These are phyloP conservation scores for Panagrolaimus sp. DNA, from an alignment of 1,140 invertebrate genomes.

Conservation along the genomic window DNA sequence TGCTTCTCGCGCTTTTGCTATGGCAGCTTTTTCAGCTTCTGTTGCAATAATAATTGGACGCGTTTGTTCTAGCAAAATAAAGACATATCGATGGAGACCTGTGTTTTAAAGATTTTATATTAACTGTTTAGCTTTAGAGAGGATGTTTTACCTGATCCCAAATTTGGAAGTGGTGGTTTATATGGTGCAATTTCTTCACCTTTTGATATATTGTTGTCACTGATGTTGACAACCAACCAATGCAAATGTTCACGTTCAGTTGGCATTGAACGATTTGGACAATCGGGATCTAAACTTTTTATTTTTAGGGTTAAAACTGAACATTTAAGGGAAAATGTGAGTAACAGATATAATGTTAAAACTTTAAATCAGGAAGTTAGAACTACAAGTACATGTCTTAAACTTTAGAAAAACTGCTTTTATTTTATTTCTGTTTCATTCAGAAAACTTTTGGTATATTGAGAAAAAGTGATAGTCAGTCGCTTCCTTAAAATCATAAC, in stretches of 20 bases:
- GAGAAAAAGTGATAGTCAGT: too few relatives aligned
- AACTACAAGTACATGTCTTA: too few relatives aligned
- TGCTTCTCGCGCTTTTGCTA: not conserved
- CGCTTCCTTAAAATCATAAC: too few relatives aligned
- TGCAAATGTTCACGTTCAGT: constrained; percentile 24
- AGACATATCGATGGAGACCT: constrained; percentile 26
- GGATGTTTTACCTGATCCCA: constrained; percentile 24
- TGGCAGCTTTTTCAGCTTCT: not conserved
- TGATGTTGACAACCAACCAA: constrained; percentile 25
- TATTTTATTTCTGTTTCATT: too few relatives aligned
- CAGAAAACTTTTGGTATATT: too few relatives aligned
- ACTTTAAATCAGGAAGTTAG: too few relatives aligned
- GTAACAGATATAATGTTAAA: too few relatives aligned
- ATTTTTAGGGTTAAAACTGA: not conserved
- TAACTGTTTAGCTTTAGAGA: too few relatives aligned
- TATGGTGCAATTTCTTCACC: constrained; percentile 24
- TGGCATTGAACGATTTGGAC: constrained; percentile 22
- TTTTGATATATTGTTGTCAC: constrained; percentile 15
- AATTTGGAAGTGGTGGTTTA: constrained; percentile 22
- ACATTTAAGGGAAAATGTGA: too few relatives aligned
- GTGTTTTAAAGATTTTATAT: not conserved
- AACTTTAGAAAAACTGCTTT: too few relatives aligned
- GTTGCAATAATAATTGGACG: constrained; percentile 12
- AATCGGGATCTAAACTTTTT: constrained; percentile 24
- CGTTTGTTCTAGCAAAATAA: constrained; percentile 24